These are phyloP conservation scores for Phyto melanocephala DNA, from an alignment of 2,888 invertebrate genomes.

Conservation along the genomic window DNA sequence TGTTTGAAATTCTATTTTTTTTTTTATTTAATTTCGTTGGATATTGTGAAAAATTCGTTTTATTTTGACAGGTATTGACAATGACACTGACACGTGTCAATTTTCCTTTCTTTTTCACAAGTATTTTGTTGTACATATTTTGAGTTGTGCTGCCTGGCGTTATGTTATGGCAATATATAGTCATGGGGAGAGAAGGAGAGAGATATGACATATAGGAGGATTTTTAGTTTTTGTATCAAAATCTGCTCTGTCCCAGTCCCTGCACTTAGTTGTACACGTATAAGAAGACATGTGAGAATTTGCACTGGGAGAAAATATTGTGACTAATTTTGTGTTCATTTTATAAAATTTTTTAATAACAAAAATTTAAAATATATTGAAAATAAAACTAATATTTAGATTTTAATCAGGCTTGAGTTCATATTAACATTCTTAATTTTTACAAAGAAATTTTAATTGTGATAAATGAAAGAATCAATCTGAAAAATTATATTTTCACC, in stretches of 20 bases:
- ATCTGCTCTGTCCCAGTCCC: conserved; percentile 14
- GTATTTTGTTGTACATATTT: neutral
- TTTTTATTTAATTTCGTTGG: neutral
- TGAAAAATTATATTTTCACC: too few species aligned
- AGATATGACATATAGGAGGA: neutral
- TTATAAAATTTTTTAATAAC: neutral
- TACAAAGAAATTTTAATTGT: too few species aligned
- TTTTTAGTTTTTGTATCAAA: conserved; percentile 30
- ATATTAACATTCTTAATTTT: too few species aligned
- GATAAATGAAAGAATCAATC: too few species aligned
- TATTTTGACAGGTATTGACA: conserved; percentile 66
- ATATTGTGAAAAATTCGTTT: conserved; percentile 22
- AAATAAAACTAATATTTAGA: too few species aligned
- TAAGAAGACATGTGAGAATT: neutral
- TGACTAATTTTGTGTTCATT: neutral
- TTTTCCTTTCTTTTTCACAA: conserved; percentile 35
- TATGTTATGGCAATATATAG: conserved; percentile 5
- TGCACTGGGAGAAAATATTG: neutral
- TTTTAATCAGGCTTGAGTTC: too few species aligned
- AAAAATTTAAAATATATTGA: too few species aligned
- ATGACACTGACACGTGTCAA: conserved; percentile 72
- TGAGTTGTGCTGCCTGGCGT: neutral
- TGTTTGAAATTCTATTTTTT: neutral
- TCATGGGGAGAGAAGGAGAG: neutral
- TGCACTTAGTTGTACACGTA: neutral